These are phyloP conservation scores for Sarcophaga variegata DNA, from an alignment of 2,888 invertebrate genomes.

Conservation along the genomic window DNA sequence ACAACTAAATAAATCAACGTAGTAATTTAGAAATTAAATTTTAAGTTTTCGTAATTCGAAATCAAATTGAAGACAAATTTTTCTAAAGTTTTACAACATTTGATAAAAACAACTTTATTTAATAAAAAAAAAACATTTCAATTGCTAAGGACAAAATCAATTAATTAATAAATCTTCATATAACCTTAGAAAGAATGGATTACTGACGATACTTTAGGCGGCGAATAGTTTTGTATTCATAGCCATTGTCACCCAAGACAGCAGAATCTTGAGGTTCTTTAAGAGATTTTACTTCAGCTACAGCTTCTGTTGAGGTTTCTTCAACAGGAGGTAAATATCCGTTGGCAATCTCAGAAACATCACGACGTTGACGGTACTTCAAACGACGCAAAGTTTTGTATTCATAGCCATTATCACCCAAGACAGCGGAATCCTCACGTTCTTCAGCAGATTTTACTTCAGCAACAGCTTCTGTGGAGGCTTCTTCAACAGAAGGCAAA, in stretches of 20 bases:
- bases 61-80: conserved; percentile 9
- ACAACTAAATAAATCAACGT: conserved; percentile 19
- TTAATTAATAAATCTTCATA: not conserved
- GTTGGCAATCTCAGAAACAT: too few species aligned
- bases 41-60: not conserved
- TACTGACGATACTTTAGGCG: not conserved
- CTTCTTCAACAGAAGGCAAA: conserved; percentile 72
- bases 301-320: conserved; percentile 41
- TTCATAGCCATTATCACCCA: conserved; percentile 66
- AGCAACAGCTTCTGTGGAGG: conserved; percentile 63
- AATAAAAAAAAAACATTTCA: conserved; percentile 18
- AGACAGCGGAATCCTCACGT: conserved; percentile 70
- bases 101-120: conserved; percentile 37
- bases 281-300: not conserved
- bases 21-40: conserved; percentile 51
- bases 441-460: conserved; percentile 59
- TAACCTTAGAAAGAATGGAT: not conserved
- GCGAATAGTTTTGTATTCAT: conserved; percentile 58
- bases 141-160: not conserved
- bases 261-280: conserved; percentile 42
- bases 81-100: not conserved
- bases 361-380: not conserved
- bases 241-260: conserved; percentile 54
- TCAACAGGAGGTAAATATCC: too few species aligned
- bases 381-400: conserved; percentile 50